Base-by-base conservation (phyloP, 2,113 vertebrate species). In the Neomonachus schauinslandi region DNA sequence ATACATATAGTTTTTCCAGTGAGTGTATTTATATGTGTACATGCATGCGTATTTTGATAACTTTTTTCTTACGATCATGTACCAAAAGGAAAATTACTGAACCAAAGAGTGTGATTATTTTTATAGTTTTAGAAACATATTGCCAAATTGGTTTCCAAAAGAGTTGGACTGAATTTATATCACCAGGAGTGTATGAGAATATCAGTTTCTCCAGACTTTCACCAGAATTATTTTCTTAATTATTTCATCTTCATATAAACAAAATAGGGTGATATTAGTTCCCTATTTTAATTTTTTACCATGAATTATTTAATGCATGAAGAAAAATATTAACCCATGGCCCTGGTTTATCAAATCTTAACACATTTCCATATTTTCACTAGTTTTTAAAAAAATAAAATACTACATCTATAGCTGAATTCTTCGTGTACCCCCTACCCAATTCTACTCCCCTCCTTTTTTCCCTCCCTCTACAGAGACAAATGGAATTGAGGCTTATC, bases 201-300 rank as follows among this genome's bases (percentile, higher is more conserved):
- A 61, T 19, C 26, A 46, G 6, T 82, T 93, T 65, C 53, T 87
- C 28, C 7, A 89, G 69, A 91, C 10, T 49, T 46, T 87, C 11
- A 53, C 31, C 28, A 69, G 49, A 93, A 59, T 91, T 79, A n/a
- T 74, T 76, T 85, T 15, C 88, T 85, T 61, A 80, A 74, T 46
- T 84, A 74, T 83, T 83, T 69, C 76, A 11, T 86, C 51, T 91
- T 92, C 31, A 84, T 61, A 55, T 26, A 63, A 65, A 67, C 26
- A 7, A 90, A 95, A 82, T 22, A 95, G 11, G 4, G 65, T 86
- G 24, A 79, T 12, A 77, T 83, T 55, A 39, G 9, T 33, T 94
- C 31, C 53, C 19, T 89, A 61, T 51, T 96, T 97, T 86, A 69
- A 77, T 63, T 77, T 94, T 97, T 87, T 65, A 86, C 10, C 49